phyloP scores from a whole-genome alignment of 2,113 vertebrate genomes.

The Macrotis lagotis region DNA sequence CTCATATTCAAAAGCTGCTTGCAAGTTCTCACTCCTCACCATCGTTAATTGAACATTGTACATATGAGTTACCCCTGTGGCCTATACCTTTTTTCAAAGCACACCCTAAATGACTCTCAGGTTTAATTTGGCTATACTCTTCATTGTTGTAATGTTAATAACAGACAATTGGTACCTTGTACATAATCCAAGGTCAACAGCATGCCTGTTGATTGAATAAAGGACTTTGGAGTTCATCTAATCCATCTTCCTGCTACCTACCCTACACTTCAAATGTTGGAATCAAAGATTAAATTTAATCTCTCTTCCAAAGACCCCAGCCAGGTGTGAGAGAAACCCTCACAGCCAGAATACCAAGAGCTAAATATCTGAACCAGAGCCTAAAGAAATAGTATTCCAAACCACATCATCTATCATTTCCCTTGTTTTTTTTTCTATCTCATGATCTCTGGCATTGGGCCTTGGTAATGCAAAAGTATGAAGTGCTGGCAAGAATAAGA shows the following conservation, averaged over 20 bases:
- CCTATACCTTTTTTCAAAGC: not conserved
- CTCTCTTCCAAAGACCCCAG: not conserved
- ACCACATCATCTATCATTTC: not conserved
- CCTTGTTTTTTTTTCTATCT: not conserved
- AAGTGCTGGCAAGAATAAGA: not conserved
- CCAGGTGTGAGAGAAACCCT: not conserved
- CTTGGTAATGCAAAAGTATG: not conserved
- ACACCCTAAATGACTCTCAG: not conserved
- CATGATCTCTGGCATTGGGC: not conserved
- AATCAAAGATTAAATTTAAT: not conserved
- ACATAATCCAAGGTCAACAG: no score
- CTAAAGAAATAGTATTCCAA: not conserved
- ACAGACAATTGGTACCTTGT: not conserved
- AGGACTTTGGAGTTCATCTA: not conserved
- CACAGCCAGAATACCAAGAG: not conserved
- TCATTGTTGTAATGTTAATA: not conserved
- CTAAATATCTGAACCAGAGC: not conserved
- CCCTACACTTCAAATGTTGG: not conserved
- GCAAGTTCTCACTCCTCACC: not conserved
- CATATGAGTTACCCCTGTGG: not conserved
- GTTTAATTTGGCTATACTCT: not conserved
- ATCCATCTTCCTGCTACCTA: not conserved
- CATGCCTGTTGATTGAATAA: not conserved
- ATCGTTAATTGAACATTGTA: not conserved
- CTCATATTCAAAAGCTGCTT: not conserved